A percentile compares a stretch with the other conserved stretches of the same genome.
These are phyloP conservation scores for Enoplosus armatus DNA, from an alignment of 2,797 vertebrate genomes.

Conservation along the genomic window DNA sequence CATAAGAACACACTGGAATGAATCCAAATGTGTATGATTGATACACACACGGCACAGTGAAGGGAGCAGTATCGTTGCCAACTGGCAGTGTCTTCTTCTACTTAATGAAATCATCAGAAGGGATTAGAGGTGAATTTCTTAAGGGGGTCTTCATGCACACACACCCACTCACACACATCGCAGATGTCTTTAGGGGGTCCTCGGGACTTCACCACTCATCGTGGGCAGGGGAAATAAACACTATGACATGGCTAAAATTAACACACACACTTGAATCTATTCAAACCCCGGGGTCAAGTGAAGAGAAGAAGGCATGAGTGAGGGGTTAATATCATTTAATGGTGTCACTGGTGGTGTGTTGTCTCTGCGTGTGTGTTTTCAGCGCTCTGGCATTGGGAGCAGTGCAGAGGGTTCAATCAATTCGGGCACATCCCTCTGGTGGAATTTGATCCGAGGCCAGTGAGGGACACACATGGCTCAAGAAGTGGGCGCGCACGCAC, in stretches of 20 bases:
- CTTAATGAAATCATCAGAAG: constrained; percentile 96
- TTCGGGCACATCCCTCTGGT: constrained; percentile 71
- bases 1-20: constrained; percentile 53
- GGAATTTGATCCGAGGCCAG: constrained; percentile 41
- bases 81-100: constrained; percentile 87
- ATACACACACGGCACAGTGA: constrained; percentile 56
- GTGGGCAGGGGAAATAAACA: constrained; percentile 61
- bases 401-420: constrained; percentile 46
- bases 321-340: constrained; percentile 63
- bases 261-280: constrained; percentile 60
- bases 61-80: constrained; percentile 83
- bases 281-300: constrained; percentile 59
- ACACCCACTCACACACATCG: constrained; percentile 26
- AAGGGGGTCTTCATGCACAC: constrained; percentile 79
- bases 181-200: constrained; percentile 83
- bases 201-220: constrained; percentile 77
- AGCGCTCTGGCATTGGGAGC: constrained; percentile 74
- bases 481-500: neutral
- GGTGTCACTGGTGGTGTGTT: constrained; percentile 49
- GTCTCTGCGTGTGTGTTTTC: constrained; percentile 41
- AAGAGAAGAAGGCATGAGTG: constrained; percentile 57
- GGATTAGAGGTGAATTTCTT: constrained; percentile 90
- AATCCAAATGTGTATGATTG: constrained; percentile 64
- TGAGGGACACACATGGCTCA: constrained; percentile 48
- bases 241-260: constrained; percentile 76